These are phyloP conservation scores for Phrynocephalus vlangalii DNA, from an alignment of 2,797 vertebrate genomes.

Conservation along the genomic window DNA sequence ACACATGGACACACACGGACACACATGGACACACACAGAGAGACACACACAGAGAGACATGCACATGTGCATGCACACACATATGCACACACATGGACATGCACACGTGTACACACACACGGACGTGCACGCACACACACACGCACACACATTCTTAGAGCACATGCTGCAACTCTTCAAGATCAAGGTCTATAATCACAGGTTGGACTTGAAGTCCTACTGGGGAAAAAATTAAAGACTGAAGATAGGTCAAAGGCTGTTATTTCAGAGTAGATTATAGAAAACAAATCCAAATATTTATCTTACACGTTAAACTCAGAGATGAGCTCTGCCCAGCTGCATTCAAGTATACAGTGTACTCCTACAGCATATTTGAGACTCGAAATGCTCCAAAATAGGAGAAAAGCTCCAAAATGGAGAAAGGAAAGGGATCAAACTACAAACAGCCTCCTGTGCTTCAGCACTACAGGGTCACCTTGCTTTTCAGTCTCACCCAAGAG, in stretches of 20 bases:
- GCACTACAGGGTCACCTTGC: not conserved
- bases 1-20: no score
- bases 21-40: not conserved
- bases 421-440: not conserved
- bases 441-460: not conserved
- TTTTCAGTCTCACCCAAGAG: conserved; percentile 5
- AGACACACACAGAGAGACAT: not conserved
- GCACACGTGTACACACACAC: no score
- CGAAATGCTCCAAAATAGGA: not conserved
- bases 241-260: not conserved
- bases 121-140: not conserved
- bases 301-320: not conserved
- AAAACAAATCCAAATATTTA: not conserved
- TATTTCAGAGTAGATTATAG: not conserved
- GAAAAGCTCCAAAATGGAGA: not conserved
- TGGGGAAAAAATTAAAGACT: not conserved
- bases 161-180: not conserved
- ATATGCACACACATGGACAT: no score
- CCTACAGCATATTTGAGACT: not conserved
- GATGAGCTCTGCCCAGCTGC: not conserved
- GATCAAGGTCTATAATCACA: not conserved
- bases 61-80: no score
- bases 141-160: not conserved
- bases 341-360: not conserved
- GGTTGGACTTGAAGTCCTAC: not conserved